Evolutionary conservation across 30 jellyfish, hydroid and myxozoan species (phyloP).

Genomic region (Thelohanellus kitauei): DNA sequence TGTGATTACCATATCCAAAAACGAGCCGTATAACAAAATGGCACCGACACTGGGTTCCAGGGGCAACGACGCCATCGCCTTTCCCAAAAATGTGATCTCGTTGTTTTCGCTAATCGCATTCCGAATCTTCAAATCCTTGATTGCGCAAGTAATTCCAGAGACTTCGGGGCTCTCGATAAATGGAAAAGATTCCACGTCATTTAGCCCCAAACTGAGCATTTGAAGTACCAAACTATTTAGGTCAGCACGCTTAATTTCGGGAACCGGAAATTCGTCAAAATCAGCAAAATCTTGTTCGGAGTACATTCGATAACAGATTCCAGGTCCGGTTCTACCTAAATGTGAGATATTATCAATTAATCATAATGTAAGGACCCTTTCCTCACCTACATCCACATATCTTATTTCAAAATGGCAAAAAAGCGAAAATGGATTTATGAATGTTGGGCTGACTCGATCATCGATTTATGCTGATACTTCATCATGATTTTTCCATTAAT

Average conservation of each 20-base stretch:
- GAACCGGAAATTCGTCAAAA: conserved; percentile 49
- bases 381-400: background rate
- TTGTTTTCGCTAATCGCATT: conserved; percentile 36
- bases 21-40: conserved; percentile 51
- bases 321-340: conserved; percentile 97
- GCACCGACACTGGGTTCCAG: conserved; percentile 64
- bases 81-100: conserved; percentile 38
- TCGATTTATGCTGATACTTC: too few relatives aligned
- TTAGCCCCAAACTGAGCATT: conserved; percentile 63
- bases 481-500: too few relatives aligned
- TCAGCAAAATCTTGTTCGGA: conserved; percentile 56
- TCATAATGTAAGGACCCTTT: too few relatives aligned
- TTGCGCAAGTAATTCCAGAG: conserved; percentile 35
- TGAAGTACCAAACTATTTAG: conserved; percentile 47
- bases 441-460: too few relatives aligned
- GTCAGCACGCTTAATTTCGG: conserved; percentile 82
- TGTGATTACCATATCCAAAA: conserved; percentile 33
- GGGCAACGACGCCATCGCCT: conserved; percentile 53
- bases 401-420: too few relatives aligned
- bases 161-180: conserved; percentile 62
- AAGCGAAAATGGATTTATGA: too few relatives aligned
- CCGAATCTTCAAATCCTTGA: conserved; percentile 18
- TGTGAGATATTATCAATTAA: too few relatives aligned
- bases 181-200: conserved; percentile 45
- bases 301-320: conserved; percentile 69